Evolutionary conservation across 2,888 invertebrate species (phyloP).

Genomic region (Pedicia rivosa): DNA sequence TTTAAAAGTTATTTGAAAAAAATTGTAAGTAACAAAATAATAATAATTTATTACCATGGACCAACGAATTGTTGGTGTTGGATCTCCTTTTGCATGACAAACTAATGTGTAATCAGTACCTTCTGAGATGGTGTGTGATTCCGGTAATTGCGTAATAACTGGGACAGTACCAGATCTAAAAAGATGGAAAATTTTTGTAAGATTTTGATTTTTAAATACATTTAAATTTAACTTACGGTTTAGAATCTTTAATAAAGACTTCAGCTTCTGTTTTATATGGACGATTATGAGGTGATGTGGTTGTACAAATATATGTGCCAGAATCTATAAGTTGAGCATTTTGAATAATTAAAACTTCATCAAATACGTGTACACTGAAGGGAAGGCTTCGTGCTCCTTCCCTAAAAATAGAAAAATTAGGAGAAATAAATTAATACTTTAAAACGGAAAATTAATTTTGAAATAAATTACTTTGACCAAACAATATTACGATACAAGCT

Average conservation of each 20-base stretch:
- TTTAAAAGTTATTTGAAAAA: background rate
- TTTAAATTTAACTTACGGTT: conserved; percentile 1
- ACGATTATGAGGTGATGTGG: conserved; percentile 14
- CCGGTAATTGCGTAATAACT: conserved; percentile 18
- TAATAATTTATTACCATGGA: conserved; percentile 37
- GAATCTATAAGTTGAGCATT: conserved; percentile 53
- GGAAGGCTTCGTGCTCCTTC: conserved; percentile 30
- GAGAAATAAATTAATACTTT: conserved; percentile 1
- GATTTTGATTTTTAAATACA: background rate
- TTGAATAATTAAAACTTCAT: conserved; percentile 56
- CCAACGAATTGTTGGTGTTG: conserved; percentile 69
- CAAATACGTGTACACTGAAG: conserved; percentile 24
- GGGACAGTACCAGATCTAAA: conserved; percentile 16
- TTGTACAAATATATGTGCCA: conserved; percentile 68
- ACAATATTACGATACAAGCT: conserved; percentile 21
- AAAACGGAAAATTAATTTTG: conserved; percentile 39
- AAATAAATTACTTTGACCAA: conserved; percentile 11
- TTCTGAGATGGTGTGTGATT: conserved; percentile 31
- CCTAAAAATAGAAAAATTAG: conserved; percentile 35
- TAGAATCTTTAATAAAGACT: conserved; percentile 17
- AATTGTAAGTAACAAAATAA: background rate
- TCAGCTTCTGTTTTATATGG: background rate
- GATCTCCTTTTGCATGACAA: conserved; percentile 61
- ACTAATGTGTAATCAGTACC: conserved; percentile 41
- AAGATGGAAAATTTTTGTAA: background rate